Evolutionary conservation across 2,888 invertebrate genomes (phyloP).

Genomic region (Arctia plantaginis): DNA sequence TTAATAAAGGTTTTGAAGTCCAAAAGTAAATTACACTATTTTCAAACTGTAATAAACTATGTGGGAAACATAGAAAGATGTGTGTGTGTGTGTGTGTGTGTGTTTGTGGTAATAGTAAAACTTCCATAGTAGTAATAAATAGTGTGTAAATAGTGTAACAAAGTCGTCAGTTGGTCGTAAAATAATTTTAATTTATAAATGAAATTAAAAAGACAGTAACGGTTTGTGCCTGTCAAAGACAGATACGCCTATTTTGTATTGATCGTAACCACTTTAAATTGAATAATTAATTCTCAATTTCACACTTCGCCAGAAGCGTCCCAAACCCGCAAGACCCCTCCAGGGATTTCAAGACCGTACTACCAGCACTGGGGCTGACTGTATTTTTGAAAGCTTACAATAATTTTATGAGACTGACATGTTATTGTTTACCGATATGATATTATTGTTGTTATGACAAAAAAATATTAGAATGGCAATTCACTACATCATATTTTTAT

Average conservation of each 20-base stretch:
- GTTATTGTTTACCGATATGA: not conserved
- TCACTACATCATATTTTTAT: too few species aligned
- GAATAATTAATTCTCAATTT: constrained; percentile 3
- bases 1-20: too few species aligned
- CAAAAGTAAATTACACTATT: too few species aligned
- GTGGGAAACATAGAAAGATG: too few species aligned
- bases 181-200: not conserved
- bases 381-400: not conserved
- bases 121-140: too few species aligned
- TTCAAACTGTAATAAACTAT: too few species aligned
- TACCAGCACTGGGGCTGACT: not conserved
- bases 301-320: not conserved
- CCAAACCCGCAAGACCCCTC: not conserved
- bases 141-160: too few species aligned
- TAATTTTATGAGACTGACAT: not conserved
- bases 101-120: too few species aligned
- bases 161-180: not conserved
- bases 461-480: too few species aligned
- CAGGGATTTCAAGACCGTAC: not conserved
- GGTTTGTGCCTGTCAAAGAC: not conserved
- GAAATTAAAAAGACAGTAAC: not conserved
- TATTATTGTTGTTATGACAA: too few species aligned
- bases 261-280: constrained; percentile 1
- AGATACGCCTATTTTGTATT: not conserved
- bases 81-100: too few species aligned